phyloP scores from a whole-genome alignment of 2,797 vertebrate species.

The Rhinoraja longicauda region DNA sequence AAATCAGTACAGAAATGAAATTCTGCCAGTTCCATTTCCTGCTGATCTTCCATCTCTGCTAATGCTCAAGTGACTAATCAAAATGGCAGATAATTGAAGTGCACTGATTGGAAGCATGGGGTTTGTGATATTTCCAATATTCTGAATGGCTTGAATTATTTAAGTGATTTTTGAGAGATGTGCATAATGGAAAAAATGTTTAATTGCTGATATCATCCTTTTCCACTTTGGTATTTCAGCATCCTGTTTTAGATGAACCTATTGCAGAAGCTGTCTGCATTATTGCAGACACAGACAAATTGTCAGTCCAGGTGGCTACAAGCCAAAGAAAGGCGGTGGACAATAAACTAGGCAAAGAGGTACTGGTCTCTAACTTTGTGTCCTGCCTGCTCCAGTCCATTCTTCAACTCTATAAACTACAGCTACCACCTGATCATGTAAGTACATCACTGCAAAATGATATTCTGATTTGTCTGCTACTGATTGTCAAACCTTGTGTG shows the following conservation, averaged over 20 bases:
- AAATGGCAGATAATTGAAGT: not conserved
- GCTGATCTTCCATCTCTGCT: not conserved
- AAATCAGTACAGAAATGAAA: not conserved
- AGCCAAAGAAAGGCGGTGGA: conserved; percentile 69
- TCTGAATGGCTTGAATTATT: not conserved
- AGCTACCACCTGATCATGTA: conserved; percentile 72
- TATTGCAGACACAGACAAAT: conserved; percentile 74
- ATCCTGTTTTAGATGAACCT: conserved; percentile 75
- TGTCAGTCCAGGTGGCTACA: conserved; percentile 72
- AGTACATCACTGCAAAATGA: conserved; percentile 46
- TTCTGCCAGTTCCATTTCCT: not conserved
- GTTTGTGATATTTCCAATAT: not conserved
- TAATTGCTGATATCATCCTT: not conserved
- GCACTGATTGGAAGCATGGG: not conserved
- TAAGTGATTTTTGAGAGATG: not conserved
- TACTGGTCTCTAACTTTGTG: conserved; percentile 72
- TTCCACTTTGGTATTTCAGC: conserved; percentile 55
- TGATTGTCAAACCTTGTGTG: too few species aligned
- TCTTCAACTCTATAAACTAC: conserved; percentile 71
- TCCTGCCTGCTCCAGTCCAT: conserved; percentile 70
- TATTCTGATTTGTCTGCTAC: not conserved
- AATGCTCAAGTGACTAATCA: not conserved
- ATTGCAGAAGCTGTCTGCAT: conserved; percentile 76
- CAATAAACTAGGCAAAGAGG: conserved; percentile 69
- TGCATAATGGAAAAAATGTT: not conserved